Evolutionary conservation across 1,140 invertebrate species (phyloP).

Genomic region (Carcinoscorpius rotundicauda): DNA sequence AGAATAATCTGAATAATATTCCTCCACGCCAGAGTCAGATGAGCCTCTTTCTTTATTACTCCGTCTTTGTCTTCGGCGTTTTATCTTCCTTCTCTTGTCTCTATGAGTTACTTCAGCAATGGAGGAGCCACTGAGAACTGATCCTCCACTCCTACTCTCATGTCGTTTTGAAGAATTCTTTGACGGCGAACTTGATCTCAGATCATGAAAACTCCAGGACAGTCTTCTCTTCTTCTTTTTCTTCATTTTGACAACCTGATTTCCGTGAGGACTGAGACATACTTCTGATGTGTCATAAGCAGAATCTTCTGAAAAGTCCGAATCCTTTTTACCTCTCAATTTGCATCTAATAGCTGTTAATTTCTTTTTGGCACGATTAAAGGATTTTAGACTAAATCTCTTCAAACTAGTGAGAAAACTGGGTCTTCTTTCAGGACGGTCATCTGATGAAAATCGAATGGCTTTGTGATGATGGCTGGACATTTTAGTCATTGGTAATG

Average conservation of each 20-base stretch:
- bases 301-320: conserved; percentile 18
- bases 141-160: too few species aligned
- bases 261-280: conserved; percentile 16
- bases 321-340: conserved; percentile 14
- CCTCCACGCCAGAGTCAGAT: conserved; percentile 18
- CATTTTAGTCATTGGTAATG: background rate
- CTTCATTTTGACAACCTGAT: background rate
- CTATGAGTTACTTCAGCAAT: too few species aligned
- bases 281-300: conserved; percentile 20
- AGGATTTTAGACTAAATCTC: conserved; percentile 14
- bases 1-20: conserved; percentile 13
- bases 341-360: conserved; percentile 12
- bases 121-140: too few species aligned
- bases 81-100: background rate
- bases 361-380: conserved; percentile 16
- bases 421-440: conserved; percentile 3
- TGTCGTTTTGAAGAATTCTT: too few species aligned
- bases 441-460: conserved; percentile 18
- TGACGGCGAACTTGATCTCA: background rate
- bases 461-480: conserved; percentile 4
- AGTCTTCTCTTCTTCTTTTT: conserved; percentile 5
- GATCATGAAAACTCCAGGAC: conserved; percentile 18
- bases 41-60: conserved; percentile 3
- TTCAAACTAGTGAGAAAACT: conserved; percentile 16
- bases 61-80: conserved; percentile 6